Conservation (phyloP, 2,797 vertebrate species). For the Brachyrhaphis roseni region DNA sequence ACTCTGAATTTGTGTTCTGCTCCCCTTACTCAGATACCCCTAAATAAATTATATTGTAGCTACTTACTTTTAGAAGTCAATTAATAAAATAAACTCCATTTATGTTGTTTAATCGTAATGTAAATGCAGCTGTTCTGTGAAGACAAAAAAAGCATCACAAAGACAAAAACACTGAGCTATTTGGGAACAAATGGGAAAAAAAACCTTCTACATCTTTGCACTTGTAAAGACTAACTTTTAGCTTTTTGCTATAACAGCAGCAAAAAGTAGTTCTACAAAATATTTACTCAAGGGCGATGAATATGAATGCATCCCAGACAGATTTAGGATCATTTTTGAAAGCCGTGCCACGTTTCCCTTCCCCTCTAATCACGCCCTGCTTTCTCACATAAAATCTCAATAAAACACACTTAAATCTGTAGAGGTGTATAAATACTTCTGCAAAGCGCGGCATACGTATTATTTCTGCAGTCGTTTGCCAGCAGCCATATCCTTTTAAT, state of each 20-base stretch:
- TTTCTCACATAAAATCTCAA: neutral
- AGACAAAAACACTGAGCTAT: neutral
- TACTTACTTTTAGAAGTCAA: neutral
- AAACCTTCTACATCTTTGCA: too few species aligned
- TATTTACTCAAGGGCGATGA: neutral
- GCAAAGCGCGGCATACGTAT: neutral
- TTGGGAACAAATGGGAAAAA: too few species aligned
- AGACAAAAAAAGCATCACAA: neutral
- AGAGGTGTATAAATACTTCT: neutral
- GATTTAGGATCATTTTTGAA: neutral
- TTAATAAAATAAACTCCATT: neutral
- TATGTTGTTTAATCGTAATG: neutral
- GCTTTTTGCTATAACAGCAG: neutral
- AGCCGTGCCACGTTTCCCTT: neutral
- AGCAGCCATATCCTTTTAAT: slow-evolving; percentile 20
- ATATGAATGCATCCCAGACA: neutral
- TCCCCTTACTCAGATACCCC: neutral
- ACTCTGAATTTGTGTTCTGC: neutral
- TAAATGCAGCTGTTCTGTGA: slow-evolving; percentile 1
- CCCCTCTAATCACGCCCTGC: neutral
- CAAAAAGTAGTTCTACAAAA: neutral
- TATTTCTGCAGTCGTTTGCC: neutral
- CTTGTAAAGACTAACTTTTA: too few species aligned
- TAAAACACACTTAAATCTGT: neutral
- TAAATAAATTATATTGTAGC: neutral